Conservation (phyloP, 2,888 invertebrate species). For the Synanthedon tipuliformis region DNA sequence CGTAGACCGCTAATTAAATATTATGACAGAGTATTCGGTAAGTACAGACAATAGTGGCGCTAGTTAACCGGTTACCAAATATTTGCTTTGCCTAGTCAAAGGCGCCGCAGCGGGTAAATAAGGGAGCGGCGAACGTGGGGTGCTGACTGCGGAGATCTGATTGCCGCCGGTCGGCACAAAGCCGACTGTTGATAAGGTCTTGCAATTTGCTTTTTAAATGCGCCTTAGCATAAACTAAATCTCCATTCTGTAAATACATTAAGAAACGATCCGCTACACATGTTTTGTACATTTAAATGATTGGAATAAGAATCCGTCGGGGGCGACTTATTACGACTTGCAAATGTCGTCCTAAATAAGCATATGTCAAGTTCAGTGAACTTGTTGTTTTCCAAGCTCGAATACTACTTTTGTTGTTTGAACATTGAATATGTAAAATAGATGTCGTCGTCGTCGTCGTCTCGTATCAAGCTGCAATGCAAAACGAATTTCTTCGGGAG, state of each 20-base stretch:
- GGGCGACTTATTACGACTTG: conserved; percentile 29
- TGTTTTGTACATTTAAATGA: neutral
- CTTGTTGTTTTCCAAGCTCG: conserved; percentile 16
- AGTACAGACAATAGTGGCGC: conserved; percentile 54
- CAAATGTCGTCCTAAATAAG: conserved; percentile 48
- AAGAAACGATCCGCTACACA: neutral
- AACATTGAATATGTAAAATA: conserved; percentile 37
- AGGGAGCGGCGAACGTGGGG: conserved; percentile 31
- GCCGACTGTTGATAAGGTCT: conserved; percentile 47
- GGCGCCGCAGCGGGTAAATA: conserved; percentile 55
- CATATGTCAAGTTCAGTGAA: conserved; percentile 47
- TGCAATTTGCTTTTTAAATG: conserved; percentile 10
- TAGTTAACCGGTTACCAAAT: conserved; percentile 62
- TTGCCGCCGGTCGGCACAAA: conserved; percentile 41
- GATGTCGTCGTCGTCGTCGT: conserved; percentile 9
- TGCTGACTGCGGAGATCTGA: conserved; percentile 33
- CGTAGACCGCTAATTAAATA: conserved; percentile 63
- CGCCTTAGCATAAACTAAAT: neutral
- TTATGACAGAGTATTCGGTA: conserved; percentile 55
- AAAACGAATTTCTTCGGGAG: conserved; percentile 13
- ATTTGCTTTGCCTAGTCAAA: conserved; percentile 58
- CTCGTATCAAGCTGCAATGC: neutral
- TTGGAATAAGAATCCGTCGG: neutral
- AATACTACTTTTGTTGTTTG: conserved; percentile 22
- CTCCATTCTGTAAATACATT: neutral